These are phyloP conservation scores for Apteryx owenii DNA, from an alignment of 2,113 vertebrate genomes.

Conservation along the genomic window DNA sequence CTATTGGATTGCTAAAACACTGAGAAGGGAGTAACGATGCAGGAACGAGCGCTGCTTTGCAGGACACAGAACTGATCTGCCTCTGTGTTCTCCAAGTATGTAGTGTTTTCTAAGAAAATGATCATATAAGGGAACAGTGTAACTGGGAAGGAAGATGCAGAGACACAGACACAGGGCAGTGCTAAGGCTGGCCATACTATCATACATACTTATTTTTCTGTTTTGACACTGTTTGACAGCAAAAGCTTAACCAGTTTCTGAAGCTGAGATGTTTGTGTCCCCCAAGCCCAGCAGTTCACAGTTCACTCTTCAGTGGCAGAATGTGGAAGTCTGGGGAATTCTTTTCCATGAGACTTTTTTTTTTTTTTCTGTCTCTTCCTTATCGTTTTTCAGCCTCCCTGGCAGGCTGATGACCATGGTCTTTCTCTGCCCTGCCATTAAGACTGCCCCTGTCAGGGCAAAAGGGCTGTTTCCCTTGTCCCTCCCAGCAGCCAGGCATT, in stretches of 20 bases:
- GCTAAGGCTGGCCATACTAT: background rate
- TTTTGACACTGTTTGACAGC: background rate
- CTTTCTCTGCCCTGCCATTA: background rate
- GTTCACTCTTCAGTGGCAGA: background rate
- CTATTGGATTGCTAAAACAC: background rate
- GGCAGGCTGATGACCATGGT: background rate
- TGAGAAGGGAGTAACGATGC: background rate
- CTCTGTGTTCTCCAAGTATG: background rate
- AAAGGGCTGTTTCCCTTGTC: fast-evolving
- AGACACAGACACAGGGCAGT: background rate
- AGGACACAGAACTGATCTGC: background rate
- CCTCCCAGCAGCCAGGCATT: background rate
- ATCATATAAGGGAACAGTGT: background rate
- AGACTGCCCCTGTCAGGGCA: background rate
- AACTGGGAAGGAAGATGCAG: background rate
- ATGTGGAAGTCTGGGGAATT: background rate
- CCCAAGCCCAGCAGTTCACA: background rate
- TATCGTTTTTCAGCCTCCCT: background rate
- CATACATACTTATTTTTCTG: background rate
- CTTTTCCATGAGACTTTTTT: background rate
- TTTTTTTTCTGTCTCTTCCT: background rate
- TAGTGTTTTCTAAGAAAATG: background rate
- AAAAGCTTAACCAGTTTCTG: background rate
- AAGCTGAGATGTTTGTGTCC: background rate
- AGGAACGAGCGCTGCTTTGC: background rate